Evolutionary conservation across 2,888 invertebrate genomes (phyloP).

Genomic region (Andrena haemorrhoa): DNA sequence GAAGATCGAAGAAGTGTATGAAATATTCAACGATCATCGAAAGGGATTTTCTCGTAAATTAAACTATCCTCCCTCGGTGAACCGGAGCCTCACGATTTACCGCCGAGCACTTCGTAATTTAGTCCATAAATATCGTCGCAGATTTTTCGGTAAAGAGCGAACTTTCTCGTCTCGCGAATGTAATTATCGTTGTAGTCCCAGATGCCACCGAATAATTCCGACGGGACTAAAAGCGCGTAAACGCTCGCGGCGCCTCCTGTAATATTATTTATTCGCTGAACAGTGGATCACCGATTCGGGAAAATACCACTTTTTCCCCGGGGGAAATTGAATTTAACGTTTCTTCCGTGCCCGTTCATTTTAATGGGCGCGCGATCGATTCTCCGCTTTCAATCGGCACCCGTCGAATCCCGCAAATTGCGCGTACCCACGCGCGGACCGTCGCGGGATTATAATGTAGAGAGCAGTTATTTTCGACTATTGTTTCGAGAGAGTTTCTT

Average conservation of each 20-base stretch:
- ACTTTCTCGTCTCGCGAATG: slow-evolving; percentile 6
- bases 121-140: neutral
- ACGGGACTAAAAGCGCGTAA: slow-evolving; percentile 45
- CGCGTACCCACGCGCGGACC: slow-evolving; percentile 8
- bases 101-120: neutral
- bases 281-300: slow-evolving; percentile 45
- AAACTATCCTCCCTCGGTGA: slow-evolving; percentile 4
- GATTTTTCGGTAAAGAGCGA: neutral
- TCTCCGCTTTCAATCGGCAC: slow-evolving; percentile 30
- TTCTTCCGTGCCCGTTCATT: slow-evolving; percentile 50
- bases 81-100: neutral
- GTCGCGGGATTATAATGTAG: slow-evolving; percentile 16
- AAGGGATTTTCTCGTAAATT: slow-evolving; percentile 20
- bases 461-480: neutral
- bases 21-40: slow-evolving; percentile 22
- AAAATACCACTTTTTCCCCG: slow-evolving; percentile 40
- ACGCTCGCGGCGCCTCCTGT: slow-evolving; percentile 43
- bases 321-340: slow-evolving; percentile 51
- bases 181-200: slow-evolving; percentile 57
- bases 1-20: slow-evolving; percentile 30
- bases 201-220: slow-evolving; percentile 54
- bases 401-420: slow-evolving; percentile 16
- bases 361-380: slow-evolving; percentile 53
- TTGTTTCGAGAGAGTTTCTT: neutral
- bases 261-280: slow-evolving; percentile 60